Percentiles rank a stretch among this genome's conserved stretches.
phyloP scores from a whole-genome alignment of 2,113 vertebrate species.

The Paratilapia polleni region DNA sequence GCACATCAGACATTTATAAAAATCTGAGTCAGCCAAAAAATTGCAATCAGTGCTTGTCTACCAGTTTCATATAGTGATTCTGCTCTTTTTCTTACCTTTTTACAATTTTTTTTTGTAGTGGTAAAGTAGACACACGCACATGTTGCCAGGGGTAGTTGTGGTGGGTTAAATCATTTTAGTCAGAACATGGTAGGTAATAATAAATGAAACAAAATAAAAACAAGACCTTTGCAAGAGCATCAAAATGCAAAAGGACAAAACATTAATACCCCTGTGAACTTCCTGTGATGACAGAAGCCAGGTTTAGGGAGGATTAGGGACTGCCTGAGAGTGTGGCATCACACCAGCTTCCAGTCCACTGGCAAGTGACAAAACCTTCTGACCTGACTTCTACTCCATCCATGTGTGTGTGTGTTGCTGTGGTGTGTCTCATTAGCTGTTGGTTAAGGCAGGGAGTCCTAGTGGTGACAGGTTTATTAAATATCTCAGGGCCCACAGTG shows the following conservation, averaged over 20 bases:
- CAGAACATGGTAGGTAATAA: background rate
- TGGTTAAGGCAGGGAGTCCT: conserved; percentile 63
- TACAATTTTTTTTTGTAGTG: background rate
- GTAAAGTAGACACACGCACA: background rate
- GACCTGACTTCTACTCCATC: conserved; percentile 45
- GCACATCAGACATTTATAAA: background rate
- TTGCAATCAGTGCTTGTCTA: too few species aligned
- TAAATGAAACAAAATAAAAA: background rate
- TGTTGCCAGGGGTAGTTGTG: background rate
- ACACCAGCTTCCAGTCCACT: conserved; percentile 28
- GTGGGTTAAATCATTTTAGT: background rate
- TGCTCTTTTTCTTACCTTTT: too few species aligned
- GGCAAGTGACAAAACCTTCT: conserved; percentile 36
- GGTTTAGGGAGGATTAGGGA: conserved; percentile 2
- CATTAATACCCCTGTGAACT: background rate
- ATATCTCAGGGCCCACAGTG: conserved; percentile 68
- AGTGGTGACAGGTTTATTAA: conserved; percentile 78
- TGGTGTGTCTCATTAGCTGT: conserved; percentile 66
- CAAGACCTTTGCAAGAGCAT: background rate
- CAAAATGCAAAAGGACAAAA: background rate
- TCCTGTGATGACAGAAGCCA: background rate
- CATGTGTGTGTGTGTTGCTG: conserved; percentile 11
- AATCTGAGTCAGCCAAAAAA: background rate
- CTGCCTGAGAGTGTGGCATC: conserved; percentile 5
- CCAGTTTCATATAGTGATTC: too few species aligned